phyloP scores from a whole-genome alignment of 2,113 vertebrate genomes.

The Vicugna pacos region DNA sequence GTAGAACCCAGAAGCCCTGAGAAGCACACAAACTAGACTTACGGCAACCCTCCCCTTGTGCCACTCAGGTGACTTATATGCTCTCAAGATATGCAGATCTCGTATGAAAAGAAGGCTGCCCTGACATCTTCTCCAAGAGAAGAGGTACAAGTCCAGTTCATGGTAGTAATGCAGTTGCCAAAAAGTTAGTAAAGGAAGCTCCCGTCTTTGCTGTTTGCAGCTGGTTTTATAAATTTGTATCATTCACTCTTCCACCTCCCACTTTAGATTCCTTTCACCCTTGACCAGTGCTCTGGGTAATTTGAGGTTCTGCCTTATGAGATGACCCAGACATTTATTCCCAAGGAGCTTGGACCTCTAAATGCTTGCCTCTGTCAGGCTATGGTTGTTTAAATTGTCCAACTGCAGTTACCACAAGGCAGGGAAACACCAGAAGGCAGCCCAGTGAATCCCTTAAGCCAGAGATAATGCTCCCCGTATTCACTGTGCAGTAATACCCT shows the following conservation, averaged over 20 bases:
- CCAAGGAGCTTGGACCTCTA: background rate
- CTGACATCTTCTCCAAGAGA: background rate
- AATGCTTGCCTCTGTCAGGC: background rate
- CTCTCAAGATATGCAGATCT: background rate
- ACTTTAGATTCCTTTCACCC: background rate
- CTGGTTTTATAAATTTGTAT: background rate
- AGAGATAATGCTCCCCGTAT: background rate
- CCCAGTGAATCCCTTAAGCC: background rate
- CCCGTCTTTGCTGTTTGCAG: background rate
- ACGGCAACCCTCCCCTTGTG: too few relatives aligned
- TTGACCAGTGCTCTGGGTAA: background rate
- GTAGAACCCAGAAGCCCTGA: background rate
- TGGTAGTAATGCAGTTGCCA: fast-evolving
- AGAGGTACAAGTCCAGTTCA: background rate
- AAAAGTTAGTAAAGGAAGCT: background rate
- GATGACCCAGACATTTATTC: background rate
- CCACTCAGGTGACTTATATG: background rate
- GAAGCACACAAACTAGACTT: background rate
- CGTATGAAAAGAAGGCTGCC: background rate
- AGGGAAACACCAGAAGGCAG: background rate
- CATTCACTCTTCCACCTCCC: background rate
- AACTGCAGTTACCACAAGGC: background rate
- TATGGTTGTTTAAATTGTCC: background rate
- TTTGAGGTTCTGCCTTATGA: background rate
- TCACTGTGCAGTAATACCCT: background rate